These are phyloP conservation scores for Hippopotamyrus pictus DNA, from an alignment of 2,797 vertebrate genomes.

Conservation along the genomic window DNA sequence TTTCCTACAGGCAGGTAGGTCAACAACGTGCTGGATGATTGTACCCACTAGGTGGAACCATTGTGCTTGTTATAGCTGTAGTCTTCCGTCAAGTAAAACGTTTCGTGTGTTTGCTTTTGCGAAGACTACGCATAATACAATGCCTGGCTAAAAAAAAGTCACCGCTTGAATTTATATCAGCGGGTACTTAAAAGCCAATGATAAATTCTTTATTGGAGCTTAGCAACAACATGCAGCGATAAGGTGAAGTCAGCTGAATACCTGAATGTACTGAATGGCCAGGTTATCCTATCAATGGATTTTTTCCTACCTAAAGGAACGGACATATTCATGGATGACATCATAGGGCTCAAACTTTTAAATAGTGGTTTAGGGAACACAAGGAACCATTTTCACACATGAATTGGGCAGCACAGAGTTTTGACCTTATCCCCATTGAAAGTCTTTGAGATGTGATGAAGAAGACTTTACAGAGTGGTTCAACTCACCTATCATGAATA, in stretches of 20 bases:
- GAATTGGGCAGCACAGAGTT: background rate
- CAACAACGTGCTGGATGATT: background rate
- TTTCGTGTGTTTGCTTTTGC: background rate
- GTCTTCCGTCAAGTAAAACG: background rate
- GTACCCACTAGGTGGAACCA: constrained; percentile 2
- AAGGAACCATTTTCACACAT: background rate
- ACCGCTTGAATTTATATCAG: background rate
- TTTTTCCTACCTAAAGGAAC: background rate
- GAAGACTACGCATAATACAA: background rate
- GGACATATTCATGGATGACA: background rate
- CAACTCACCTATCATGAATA: background rate
- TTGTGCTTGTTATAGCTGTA: background rate
- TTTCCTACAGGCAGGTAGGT: background rate
- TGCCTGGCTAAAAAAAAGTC: background rate
- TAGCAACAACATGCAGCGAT: background rate
- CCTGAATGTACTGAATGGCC: background rate
- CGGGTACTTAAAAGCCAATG: background rate
- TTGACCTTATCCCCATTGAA: background rate
- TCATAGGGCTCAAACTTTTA: background rate
- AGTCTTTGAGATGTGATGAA: background rate
- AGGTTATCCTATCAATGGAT: background rate
- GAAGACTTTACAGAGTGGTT: background rate
- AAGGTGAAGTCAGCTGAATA: background rate
- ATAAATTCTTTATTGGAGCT: background rate
- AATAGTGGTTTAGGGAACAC: background rate